phyloP scores from a whole-genome alignment of 2,797 vertebrate species.

The Heterohyrax brucei region DNA sequence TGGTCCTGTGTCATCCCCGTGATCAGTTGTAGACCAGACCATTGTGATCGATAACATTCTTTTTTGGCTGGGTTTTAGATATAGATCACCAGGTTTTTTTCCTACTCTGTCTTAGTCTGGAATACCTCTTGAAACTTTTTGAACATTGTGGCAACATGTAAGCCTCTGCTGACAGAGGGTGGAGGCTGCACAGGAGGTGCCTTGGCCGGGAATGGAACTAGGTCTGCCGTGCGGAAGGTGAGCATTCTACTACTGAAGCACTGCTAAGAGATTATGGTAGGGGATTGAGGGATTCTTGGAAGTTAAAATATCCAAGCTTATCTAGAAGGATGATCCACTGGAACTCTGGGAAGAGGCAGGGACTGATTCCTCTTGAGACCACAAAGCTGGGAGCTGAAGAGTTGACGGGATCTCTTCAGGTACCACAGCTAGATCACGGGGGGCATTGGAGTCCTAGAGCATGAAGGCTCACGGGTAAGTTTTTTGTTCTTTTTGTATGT shows the following conservation, averaged over 20 bases:
- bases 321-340: neutral
- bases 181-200: neutral
- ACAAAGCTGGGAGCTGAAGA: neutral
- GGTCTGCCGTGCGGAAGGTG: neutral
- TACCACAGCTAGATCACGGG: fast-evolving
- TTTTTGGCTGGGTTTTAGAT: neutral
- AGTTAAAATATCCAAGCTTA: neutral
- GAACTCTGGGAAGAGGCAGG: neutral
- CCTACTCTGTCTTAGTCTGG: neutral
- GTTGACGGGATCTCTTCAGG: neutral
- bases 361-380: fast-evolving
- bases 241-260: neutral
- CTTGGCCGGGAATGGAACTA: neutral
- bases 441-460: neutral
- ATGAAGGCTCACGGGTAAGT: fast-evolving
- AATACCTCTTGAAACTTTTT: neutral
- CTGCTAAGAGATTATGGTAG: neutral
- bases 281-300: too few species aligned
- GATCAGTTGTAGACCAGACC: neutral
- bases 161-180: neutral
- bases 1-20: neutral
- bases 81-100: neutral
- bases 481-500: neutral
- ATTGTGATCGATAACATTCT: neutral
- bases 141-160: neutral